A percentile compares a stretch with the other conserved stretches of the same genome.
These are phyloP conservation scores for Tenualosa ilisha DNA, from an alignment of 2,797 vertebrate species.

Conservation along the genomic window DNA sequence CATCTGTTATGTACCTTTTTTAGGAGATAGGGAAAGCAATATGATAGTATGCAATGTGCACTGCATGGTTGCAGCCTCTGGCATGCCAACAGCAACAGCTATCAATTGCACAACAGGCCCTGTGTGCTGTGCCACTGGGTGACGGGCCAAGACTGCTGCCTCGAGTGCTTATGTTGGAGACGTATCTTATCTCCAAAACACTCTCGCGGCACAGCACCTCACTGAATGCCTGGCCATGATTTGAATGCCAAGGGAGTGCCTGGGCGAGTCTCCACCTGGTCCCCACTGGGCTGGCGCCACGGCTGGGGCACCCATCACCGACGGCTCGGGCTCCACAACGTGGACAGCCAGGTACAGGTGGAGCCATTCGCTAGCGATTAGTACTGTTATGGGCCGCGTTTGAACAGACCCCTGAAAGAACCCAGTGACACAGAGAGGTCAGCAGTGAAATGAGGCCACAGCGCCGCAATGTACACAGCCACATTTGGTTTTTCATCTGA, in stretches of 20 bases:
- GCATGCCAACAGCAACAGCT: background rate
- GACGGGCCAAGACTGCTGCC: background rate
- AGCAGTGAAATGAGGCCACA: background rate
- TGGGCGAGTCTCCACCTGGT: background rate
- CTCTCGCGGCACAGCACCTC: background rate
- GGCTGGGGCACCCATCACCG: background rate
- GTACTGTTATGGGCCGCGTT: background rate
- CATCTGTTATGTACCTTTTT: background rate
- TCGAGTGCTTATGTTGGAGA: background rate
- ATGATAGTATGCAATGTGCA: background rate
- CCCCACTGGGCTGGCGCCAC: background rate
- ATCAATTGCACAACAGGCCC: background rate
- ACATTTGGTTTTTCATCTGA: background rate
- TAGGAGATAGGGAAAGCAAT: background rate
- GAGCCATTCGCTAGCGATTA: background rate
- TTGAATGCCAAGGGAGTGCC: background rate
- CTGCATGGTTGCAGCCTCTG: background rate
- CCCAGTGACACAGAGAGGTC: background rate
- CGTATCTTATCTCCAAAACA: conserved; percentile 24
- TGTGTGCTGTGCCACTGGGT: background rate
- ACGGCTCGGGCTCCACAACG: background rate
- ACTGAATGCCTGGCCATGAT: background rate
- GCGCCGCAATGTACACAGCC: background rate
- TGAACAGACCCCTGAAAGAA: background rate
- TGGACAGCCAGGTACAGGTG: background rate